Percentiles rank a stretch among this genome's conserved stretches.
Conservation (phyloP, 2,113 vertebrate species). For the Stegastes partitus region DNA sequence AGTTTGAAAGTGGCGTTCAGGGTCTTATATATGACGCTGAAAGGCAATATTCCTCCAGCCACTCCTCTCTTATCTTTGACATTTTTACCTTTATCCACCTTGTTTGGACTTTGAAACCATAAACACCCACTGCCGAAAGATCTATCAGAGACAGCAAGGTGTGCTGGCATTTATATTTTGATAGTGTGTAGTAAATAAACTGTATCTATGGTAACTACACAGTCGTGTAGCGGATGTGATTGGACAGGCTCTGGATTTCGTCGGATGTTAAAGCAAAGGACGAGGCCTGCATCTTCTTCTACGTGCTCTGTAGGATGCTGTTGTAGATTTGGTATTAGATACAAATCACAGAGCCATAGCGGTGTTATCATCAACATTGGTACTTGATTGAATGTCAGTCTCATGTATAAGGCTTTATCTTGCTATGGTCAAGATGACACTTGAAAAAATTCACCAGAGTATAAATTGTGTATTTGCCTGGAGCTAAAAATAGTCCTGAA, state of each 20-base stretch:
- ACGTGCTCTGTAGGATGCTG: no score
- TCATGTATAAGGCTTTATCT: background rate
- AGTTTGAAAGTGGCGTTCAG: background rate
- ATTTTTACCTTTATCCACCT: conserved; percentile 53
- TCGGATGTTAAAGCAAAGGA: no score
- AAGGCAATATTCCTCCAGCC: conserved; percentile 38
- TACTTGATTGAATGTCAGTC: background rate
- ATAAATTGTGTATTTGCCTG: background rate
- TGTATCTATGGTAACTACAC: conserved; percentile 19
- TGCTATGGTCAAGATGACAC: no score
- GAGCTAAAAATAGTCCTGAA: background rate
- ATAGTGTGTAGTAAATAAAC: conserved; percentile 24
- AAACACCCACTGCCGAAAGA: background rate
- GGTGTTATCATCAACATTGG: background rate
- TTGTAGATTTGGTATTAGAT: no score
- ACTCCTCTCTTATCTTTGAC: conserved; percentile 64
- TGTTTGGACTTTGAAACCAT: conserved; percentile 65
- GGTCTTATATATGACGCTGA: conserved; percentile 59
- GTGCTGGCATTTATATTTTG: conserved; percentile 3
- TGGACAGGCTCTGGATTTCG: background rate
- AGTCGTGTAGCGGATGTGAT: background rate
- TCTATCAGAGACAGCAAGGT: conserved; percentile 21
- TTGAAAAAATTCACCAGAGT: background rate
- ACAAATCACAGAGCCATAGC: background rate
- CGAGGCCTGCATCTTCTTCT: no score